A percentile compares a stretch with the other conserved stretches of the same genome.
Evolutionary conservation across 2,797 vertebrate species (phyloP).

Genomic region (Anabacerthia variegaticeps): DNA sequence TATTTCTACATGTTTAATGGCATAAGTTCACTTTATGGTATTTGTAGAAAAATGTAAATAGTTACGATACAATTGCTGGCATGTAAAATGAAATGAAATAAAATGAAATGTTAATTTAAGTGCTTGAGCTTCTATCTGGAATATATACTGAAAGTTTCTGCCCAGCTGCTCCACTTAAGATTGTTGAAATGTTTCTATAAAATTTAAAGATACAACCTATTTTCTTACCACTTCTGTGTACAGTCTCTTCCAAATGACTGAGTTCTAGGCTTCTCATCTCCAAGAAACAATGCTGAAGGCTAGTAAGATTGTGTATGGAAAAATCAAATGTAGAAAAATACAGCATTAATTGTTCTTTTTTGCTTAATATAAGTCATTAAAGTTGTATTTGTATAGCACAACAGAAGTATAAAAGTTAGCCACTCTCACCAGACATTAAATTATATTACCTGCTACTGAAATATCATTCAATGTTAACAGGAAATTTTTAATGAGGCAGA

Average conservation of each 20-base stretch:
- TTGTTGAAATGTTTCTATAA: not conserved
- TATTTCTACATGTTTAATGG: not conserved
- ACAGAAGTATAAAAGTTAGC: not conserved
- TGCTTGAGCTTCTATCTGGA: not conserved
- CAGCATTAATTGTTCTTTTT: not conserved
- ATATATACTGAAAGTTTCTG: not conserved
- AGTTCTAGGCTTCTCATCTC: not conserved
- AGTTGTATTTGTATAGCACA: not conserved
- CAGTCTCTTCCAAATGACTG: not conserved
- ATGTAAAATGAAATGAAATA: not conserved
- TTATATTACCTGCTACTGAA: not conserved
- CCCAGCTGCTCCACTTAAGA: not conserved
- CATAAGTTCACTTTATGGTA: not conserved
- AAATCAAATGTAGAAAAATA: not conserved
- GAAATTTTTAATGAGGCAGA: not conserved
- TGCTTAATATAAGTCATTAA: not conserved
- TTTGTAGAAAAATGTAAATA: not conserved
- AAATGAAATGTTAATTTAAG: not conserved
- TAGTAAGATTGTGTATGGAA: not conserved
- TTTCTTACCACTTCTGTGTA: not conserved
- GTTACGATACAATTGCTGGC: not conserved
- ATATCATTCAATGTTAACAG: not conserved
- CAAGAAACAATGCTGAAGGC: not conserved
- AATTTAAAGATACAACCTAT: not conserved
- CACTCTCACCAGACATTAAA: not conserved